phyloP scores from a whole-genome alignment of 2,888 invertebrate genomes.

The Leucophora obtusa region DNA sequence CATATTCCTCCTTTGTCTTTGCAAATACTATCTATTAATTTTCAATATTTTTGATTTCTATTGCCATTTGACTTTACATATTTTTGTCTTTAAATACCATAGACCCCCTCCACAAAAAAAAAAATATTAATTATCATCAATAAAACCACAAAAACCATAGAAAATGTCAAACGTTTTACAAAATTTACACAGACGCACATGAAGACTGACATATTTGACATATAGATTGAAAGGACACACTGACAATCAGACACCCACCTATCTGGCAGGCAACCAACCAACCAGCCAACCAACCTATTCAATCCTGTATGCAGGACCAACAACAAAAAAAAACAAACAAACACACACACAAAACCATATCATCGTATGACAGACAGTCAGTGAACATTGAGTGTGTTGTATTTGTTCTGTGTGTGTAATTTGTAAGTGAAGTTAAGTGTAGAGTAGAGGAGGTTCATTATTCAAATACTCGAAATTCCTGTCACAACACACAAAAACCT shows the following conservation, averaged over 20 bases:
- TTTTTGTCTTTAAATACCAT: background rate
- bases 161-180: constrained; percentile 48
- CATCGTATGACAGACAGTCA: constrained; percentile 2
- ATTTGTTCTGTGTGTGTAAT: background rate
- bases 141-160: constrained; percentile 47
- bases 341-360: background rate
- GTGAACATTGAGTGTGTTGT: constrained; percentile 2
- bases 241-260: background rate
- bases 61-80: background rate
- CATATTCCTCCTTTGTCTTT: no score
- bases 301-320: background rate
- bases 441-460: constrained; percentile 1
- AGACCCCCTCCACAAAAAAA: background rate
- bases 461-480: constrained; percentile 63
- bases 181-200: constrained; percentile 8
- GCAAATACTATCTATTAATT: background rate
- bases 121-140: constrained; percentile 54
- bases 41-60: background rate
- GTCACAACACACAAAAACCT: constrained; percentile 46
- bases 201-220: background rate
- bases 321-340: background rate
- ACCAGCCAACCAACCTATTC: no score
- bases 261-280: background rate
- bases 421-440: constrained; percentile 41
- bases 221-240: background rate